phyloP scores from a whole-genome alignment of 1,140 invertebrate genomes.

The Drosophila sproati region DNA sequence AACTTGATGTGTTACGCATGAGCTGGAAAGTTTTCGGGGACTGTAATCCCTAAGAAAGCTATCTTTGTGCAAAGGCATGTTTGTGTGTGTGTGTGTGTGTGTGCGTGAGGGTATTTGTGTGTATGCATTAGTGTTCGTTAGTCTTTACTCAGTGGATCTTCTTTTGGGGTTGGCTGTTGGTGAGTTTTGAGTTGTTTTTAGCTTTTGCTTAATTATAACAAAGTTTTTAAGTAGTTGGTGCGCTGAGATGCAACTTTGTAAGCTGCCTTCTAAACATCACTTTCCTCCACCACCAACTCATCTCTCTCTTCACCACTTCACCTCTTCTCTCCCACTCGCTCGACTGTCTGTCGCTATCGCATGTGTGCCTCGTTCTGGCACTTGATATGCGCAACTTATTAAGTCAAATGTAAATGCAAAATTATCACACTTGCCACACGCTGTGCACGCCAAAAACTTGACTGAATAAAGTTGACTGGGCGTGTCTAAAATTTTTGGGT shows the following conservation, averaged over 20 bases:
- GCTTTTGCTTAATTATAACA: slow-evolving; percentile 78
- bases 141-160: background rate
- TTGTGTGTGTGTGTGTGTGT: slow-evolving; percentile 13
- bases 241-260: slow-evolving; percentile 68
- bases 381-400: slow-evolving; percentile 70
- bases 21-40: slow-evolving; percentile 36
- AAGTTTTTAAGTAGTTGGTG: slow-evolving; percentile 81
- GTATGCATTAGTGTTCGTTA: slow-evolving; percentile 30
- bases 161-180: slow-evolving; percentile 20
- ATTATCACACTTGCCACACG: slow-evolving; percentile 77
- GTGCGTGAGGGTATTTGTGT: slow-evolving; percentile 16
- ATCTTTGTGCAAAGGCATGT: background rate
- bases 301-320: background rate
- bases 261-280: slow-evolving; percentile 39
- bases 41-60: slow-evolving; percentile 29
- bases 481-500: slow-evolving; percentile 52
- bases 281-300: background rate
- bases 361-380: slow-evolving; percentile 15
- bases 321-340: background rate
- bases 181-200: slow-evolving; percentile 53
- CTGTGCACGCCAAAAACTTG: slow-evolving; percentile 36
- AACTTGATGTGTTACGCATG: slow-evolving; percentile 43
- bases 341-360: no score
- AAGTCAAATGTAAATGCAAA: slow-evolving; percentile 81
- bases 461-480: slow-evolving; percentile 25